phyloP scores from a whole-genome alignment of 2,888 invertebrate genomes.

The Bursaphelenchus okinawaensis region DNA sequence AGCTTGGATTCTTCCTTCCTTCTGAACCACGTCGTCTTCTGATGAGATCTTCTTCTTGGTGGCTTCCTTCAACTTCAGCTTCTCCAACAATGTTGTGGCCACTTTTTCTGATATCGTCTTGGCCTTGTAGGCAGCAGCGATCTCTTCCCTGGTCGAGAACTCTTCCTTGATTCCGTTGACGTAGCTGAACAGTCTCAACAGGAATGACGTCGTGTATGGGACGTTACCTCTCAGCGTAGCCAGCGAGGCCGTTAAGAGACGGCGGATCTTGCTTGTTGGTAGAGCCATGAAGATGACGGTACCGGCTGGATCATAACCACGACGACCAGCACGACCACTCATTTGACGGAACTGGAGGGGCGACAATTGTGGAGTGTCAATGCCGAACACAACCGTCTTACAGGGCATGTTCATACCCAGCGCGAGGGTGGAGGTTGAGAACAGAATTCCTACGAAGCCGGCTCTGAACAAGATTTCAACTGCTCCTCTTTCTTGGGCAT shows the following conservation, averaged over 20 bases:
- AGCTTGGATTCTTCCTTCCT: constrained; percentile 33
- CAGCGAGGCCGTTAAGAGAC: constrained; percentile 52
- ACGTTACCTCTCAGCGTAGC: constrained; percentile 54
- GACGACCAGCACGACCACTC: constrained; percentile 56
- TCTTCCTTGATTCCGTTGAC: constrained; percentile 31
- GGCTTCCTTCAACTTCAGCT: constrained; percentile 16
- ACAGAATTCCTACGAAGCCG: constrained; percentile 50
- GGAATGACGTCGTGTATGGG: constrained; percentile 50
- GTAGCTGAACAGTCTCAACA: constrained; percentile 48
- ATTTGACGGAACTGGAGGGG: constrained; percentile 56
- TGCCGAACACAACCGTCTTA: constrained; percentile 56
- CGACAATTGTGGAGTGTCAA: constrained; percentile 48
- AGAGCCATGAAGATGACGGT: constrained; percentile 54
- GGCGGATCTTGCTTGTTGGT: constrained; percentile 55
- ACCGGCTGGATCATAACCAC: constrained; percentile 56
- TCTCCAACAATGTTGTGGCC: constrained; percentile 12
- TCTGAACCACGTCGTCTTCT: constrained; percentile 8
- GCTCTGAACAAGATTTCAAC: constrained; percentile 54
- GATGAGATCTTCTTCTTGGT: constrained; percentile 2
- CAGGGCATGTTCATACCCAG: constrained; percentile 58
- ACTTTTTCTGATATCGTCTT: constrained; percentile 13
- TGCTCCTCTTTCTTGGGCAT: constrained; percentile 44
- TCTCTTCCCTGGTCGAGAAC: constrained; percentile 14
- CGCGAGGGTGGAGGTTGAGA: constrained; percentile 55
- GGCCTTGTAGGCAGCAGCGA: constrained; percentile 6